Conservation (phyloP, 1,140 invertebrate species). For the Triops cancriformis region DNA sequence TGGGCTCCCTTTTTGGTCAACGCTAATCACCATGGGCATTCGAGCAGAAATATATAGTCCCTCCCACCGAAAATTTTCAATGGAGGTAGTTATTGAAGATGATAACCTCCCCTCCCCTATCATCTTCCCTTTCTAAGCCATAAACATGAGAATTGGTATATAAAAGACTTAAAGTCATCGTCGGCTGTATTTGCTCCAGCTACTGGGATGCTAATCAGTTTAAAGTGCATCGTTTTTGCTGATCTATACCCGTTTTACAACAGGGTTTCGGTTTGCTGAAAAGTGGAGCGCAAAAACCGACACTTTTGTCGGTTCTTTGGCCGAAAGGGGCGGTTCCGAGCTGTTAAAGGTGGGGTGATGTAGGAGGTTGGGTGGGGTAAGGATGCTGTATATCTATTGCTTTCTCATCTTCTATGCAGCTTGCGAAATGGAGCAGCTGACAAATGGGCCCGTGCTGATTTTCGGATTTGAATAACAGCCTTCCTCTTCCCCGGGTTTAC, state of each 20-base stretch:
- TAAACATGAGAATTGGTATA: not conserved
- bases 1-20: not conserved
- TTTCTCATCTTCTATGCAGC: conserved; percentile 13
- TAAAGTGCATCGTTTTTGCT: not conserved
- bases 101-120: not conserved
- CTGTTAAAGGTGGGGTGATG: not conserved
- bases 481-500: not conserved
- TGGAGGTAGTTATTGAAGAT: no score
- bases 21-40: not conserved
- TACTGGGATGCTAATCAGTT: not conserved
- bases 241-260: not conserved
- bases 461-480: conserved; percentile 13
- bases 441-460: conserved; percentile 12
- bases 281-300: not conserved
- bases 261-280: not conserved
- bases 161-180: no score
- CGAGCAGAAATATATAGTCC: not conserved
- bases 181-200: not conserved
- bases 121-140: not conserved
- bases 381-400: not conserved
- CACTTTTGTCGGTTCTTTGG: not conserved
- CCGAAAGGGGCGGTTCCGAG: not conserved
- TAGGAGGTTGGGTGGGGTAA: no score
- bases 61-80: no score
- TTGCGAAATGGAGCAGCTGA: conserved; percentile 12